Conservation (phyloP, 2,888 invertebrate genomes). For the Dasypolia templi region DNA sequence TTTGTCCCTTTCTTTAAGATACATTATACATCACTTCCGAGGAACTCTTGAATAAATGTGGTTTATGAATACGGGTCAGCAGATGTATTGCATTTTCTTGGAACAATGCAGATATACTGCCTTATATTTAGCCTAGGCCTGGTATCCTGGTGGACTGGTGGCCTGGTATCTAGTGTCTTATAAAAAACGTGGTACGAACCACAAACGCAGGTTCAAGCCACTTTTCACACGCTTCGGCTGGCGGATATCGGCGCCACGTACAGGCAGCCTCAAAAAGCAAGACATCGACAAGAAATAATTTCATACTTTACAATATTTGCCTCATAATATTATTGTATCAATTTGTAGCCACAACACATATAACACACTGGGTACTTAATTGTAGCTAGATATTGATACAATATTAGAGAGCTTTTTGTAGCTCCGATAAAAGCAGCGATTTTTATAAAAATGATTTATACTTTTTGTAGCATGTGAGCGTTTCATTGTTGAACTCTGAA, state of each 20-base stretch:
- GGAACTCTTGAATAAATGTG: background rate
- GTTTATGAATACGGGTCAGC: background rate
- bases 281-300: background rate
- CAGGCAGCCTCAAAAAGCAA: background rate
- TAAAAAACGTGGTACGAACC: background rate
- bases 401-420: no score
- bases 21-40: background rate
- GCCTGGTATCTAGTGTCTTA: no score
- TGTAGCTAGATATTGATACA: background rate
- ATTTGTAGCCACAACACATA: background rate
- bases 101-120: background rate
- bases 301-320: background rate
- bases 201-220: background rate
- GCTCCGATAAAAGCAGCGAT: no score
- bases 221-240: background rate
- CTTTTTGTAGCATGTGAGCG: no score
- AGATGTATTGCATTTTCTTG: background rate
- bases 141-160: no score
- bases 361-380: background rate
- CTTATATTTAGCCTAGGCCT: background rate
- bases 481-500: no score
- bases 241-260: background rate
- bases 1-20: background rate
- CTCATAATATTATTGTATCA: background rate
- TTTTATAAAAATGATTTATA: no score